phyloP scores from a whole-genome alignment of 2,888 invertebrate species.

The Acleris holmiana region DNA sequence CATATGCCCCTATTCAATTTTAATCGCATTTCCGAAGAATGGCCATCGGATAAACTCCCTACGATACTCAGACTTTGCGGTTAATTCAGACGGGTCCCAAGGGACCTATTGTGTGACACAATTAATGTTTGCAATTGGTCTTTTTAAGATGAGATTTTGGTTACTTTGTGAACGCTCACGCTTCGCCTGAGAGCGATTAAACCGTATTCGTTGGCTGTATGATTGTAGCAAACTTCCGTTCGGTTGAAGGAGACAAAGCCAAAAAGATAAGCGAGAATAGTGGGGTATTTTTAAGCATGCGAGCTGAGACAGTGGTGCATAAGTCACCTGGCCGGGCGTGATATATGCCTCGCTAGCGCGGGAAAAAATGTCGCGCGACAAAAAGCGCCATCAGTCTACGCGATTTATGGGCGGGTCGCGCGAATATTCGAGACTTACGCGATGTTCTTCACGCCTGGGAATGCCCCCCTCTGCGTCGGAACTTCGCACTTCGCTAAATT shows the following conservation, averaged over 20 bases:
- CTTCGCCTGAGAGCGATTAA: constrained; percentile 42
- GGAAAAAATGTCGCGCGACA: constrained; percentile 82
- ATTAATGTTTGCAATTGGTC: constrained; percentile 78
- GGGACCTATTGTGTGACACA: constrained; percentile 70
- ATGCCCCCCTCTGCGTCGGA: constrained; percentile 81
- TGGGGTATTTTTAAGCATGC: constrained; percentile 55
- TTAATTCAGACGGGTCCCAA: constrained; percentile 68
- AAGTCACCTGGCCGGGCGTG: constrained; percentile 70
- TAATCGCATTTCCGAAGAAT: constrained; percentile 84
- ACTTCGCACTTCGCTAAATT: constrained; percentile 82
- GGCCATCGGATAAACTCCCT: constrained; percentile 78
- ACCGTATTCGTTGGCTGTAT: constrained; percentile 1
- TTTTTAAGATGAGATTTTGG: constrained; percentile 71
- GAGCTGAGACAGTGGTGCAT: constrained; percentile 57
- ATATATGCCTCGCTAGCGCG: constrained; percentile 80
- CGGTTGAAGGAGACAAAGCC: constrained; percentile 23
- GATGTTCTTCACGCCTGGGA: constrained; percentile 72
- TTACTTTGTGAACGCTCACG: constrained; percentile 60
- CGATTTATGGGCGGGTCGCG: constrained; percentile 78
- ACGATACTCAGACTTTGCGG: constrained; percentile 77
- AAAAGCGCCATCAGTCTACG: constrained; percentile 79
- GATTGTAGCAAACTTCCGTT: constrained; percentile 33
- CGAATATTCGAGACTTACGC: constrained; percentile 73
- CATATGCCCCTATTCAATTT: constrained; percentile 84
- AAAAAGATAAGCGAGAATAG: constrained; percentile 49